Base-by-base conservation (phyloP, 2,113 vertebrate species). In the Myrmophylax atrothorax region DNA sequence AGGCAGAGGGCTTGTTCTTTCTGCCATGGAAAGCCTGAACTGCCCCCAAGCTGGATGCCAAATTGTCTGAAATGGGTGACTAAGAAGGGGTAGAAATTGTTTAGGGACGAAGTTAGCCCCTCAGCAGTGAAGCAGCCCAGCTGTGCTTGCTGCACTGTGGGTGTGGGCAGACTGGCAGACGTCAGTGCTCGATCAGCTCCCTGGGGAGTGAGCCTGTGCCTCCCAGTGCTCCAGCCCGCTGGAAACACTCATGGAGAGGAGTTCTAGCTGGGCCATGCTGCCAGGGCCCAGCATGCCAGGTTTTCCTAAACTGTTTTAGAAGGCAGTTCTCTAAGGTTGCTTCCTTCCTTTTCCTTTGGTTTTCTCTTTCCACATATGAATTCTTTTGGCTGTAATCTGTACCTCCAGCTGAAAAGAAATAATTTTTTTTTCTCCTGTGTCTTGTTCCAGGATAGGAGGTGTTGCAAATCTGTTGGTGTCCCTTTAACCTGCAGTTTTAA, bases 191-290 rank as follows among this genome's bases (percentile, higher is more conserved):
- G 0, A 9, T 72, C 2, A 1, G 33, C 18, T 72, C 58, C 59
- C 35, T 0, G 0, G 56, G 35, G 28, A 60, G 14, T 1, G 18
- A 80, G 60, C 42, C 50, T 33, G 46, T 1, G 4, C 69, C 64
- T 75, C n/a, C 28, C 15, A 4, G 56, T 1, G 2, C 59, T 53
- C n/a, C 56, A 67, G 68, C 18, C 50, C 1, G 2, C 49, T 37
- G 5, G 76, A 66, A 93, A 59, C 4, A 6, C 73, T 81, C 64
- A 38, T 35, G 64, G 64, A 81, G 55, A 58, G 50, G 55, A 70
- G 60, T 6, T 80, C 42, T 52, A 70, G 60, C 77, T 70, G 46
- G 37, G 31, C 64, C 63, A 80, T 59, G 59, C 76, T 80, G 79
- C n/a, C 49, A 18, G n/a, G 40, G 40, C 53, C 59, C 64, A 18